Percentiles rank a stretch among this genome's conserved stretches.
Evolutionary conservation across 2,888 invertebrate genomes (phyloP).

Genomic region (Synergus umbraculus): DNA sequence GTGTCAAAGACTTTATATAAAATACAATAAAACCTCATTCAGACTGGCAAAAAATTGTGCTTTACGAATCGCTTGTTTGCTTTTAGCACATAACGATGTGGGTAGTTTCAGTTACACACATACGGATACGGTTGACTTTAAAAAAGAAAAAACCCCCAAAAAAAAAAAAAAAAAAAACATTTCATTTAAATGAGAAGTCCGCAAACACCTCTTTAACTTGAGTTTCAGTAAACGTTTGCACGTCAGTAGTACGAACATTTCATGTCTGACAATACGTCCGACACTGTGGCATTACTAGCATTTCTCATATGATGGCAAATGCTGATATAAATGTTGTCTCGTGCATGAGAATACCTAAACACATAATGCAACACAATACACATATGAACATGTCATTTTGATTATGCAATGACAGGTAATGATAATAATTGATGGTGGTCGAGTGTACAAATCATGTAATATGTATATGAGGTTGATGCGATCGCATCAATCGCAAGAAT

Average conservation of each 20-base stretch:
- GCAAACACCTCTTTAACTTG: background rate
- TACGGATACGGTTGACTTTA: no score
- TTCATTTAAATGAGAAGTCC: background rate
- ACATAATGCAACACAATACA: background rate
- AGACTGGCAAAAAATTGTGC: no score
- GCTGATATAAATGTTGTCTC: background rate
- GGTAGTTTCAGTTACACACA: background rate
- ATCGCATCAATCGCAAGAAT: background rate
- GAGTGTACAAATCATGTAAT: slow-evolving; percentile 3
- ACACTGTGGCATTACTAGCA: background rate
- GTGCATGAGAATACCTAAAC: background rate
- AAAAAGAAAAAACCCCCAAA: no score
- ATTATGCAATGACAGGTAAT: slow-evolving; percentile 20
- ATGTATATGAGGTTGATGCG: background rate
- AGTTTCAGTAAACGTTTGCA: background rate
- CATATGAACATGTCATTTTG: background rate
- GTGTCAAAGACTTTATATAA: background rate
- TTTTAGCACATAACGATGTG: background rate
- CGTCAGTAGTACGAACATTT: background rate
- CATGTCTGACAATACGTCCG: background rate
- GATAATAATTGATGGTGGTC: slow-evolving; percentile 14
- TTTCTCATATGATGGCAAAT: background rate
- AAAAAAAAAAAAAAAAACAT: no score
- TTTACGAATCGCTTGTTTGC: background rate
- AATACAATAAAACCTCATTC: background rate